Base-by-base conservation (phyloP, 2,888 invertebrate species). In the Latrodectus hesperus region DNA sequence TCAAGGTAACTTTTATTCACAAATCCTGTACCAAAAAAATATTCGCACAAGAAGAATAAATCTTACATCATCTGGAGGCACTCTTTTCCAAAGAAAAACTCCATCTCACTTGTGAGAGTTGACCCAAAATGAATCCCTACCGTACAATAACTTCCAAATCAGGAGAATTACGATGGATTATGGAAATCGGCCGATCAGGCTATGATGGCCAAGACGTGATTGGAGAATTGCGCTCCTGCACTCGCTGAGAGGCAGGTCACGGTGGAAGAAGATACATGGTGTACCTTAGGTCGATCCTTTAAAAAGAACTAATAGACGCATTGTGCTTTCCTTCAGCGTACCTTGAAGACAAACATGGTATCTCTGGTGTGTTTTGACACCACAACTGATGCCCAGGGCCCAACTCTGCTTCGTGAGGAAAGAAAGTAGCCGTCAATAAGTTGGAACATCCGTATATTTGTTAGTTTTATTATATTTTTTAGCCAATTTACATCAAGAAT, bases 111-210 rank as follows among this genome's bases (percentile, higher is more conserved):
- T 16, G 10, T 11, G 60, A 55, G 55, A 60, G 60, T 60, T 60
- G 60, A 60, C 38, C 38, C 38, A 38, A 38, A 38, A 38, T 38
- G 38, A 38, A 38, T 38, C 38, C 2, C 5, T 38, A 38, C 6
- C 6, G 5, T 38, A 38, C 38, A 38, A 38, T 60, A 60, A n/a
- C 60, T 60, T 12, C 60, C 60, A 60, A 12, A 60, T 60, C 9
- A 60, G 12, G 60, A 60, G 80, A 80, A 51, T 80, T 80, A 80
- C 64, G 72, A 80, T 73, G 60, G 55, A 80, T 80, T 72, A 64
- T 73, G 73, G 72, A 80, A 80, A 17, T 60, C 79, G 38, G 38
- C 38, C 38, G 38, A 38, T 60, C 60, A 60, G 12, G 12, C n/a
- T 10, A 60, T 16, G n/a, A 60, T 60, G n/a, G 14, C 14, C 12